Base-by-base conservation (phyloP, 2,797 vertebrate species). In the Nannoperca australis region DNA sequence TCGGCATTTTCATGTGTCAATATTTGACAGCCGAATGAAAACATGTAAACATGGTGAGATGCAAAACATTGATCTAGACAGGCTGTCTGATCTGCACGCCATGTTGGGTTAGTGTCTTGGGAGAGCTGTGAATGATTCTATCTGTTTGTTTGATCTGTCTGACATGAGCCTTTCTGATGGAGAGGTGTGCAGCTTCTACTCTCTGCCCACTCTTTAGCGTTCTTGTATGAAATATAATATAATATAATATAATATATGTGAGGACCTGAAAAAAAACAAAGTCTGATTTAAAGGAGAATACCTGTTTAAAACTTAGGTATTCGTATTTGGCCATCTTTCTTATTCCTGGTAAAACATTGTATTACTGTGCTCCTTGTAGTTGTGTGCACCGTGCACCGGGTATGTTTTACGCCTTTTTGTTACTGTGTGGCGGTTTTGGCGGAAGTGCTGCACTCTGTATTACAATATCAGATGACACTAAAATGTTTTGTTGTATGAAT, bases 1-100 rank as follows among this genome's bases (percentile, higher is more conserved):
- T 27, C 17, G 30, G 42, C 15, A 58, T 83, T 80, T 64, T 76
- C 61, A 51, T 36, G 40, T 77, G 66, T 86, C 76, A 76, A 45
- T 61, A 81, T 70, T 71, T 76, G 65, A 75, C 65, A 78, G 30
- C 53, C 64, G 54, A 73, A 45, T 61, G 69, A 86, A 81, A 84
- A 73, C 72, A 62, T 70, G 58, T 67, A 65, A 84, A 73, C 42
- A 65, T 64, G 68, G 18, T 53, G 47, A 72, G 80, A 74, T 67
- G 34, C 8, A 47, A 55, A 68, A 68, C 56, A 42, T 0, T 38
- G 69, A 70, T 82, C n/a, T 59, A 32, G 55, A 76, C 62, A 47
- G 58, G 22, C 72, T 82, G 73, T 80, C 36, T 36, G 14, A 30
- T 36, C 54, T 79, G 27, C 36, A 27, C 8, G 6, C 42, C 55